Base-by-base conservation (phyloP, 2,113 vertebrate species). In the Epinephelus cyanopodus region DNA sequence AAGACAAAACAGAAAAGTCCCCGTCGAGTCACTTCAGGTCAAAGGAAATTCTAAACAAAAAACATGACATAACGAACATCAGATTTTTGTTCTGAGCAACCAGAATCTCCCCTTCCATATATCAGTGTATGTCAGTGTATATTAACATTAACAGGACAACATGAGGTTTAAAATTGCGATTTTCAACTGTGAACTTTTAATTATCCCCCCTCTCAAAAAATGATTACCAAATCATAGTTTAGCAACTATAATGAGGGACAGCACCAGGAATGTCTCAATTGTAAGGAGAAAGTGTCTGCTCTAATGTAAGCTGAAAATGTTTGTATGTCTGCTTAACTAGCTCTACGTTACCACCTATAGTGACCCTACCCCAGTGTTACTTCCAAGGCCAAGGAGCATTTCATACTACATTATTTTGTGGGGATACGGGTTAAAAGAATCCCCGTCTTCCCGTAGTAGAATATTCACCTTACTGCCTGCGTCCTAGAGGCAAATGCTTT, bases 1-100 rank as follows among this genome's bases (percentile, higher is more conserved):
- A 45, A 85, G 82, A 86, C 57, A 23, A 27, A 42, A 65, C 17
- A 57, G 18, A 56, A 62, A 64, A 54, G 42, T 45, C 33, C 14
- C 4, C 14, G 5, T 50, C 0, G 4, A 63, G 33, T 52, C 58
- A 12, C 25, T 77, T 62, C 5, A 8, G 27, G 13, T 54, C 7
- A 50, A 33, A 23, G 50, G 23, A 57, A 9, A 13, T 3, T 14
- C 45, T 57, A 33, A 66, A 33, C 2, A 3, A 29, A 57, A 45
- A 17, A 77, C 18, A 54, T 27, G 27, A 52, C 3, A 13, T n/a
- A 23, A 37, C 0, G 33, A 37, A 37, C 52, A 27, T 23, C 10
- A 14, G 3, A 14, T 11, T 21, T 67, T 12, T 37, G 33, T 37
- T 37, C 33, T 37, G 33, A 6, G 33, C 33, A 37, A 37, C 33